Percentiles rank a stretch among this genome's conserved stretches.
These are phyloP conservation scores for Caligus rogercresseyi DNA, from an alignment of 1,140 invertebrate genomes.

Conservation along the genomic window DNA sequence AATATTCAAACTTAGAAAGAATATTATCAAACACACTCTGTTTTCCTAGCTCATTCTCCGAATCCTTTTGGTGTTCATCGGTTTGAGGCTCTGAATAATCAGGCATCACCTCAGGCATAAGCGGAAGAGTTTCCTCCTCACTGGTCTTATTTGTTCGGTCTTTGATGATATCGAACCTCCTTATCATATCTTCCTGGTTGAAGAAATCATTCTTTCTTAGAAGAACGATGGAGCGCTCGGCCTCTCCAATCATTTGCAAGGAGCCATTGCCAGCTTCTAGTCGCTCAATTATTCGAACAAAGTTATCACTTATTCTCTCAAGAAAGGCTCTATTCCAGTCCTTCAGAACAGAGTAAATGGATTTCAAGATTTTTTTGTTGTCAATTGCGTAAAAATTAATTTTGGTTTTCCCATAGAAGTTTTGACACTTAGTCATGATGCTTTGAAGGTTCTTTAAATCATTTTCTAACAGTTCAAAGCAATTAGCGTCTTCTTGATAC, in stretches of 20 bases:
- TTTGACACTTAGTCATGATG: not conserved
- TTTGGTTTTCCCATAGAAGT: not conserved
- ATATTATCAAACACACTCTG: not conserved
- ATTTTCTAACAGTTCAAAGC: not conserved
- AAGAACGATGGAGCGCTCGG: not conserved
- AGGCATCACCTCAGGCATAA: too few species aligned
- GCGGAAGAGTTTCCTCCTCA: too few species aligned
- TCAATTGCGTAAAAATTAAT: not conserved
- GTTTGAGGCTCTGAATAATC: too few species aligned
- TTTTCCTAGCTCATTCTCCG: not conserved
- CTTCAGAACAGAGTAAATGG: not conserved
- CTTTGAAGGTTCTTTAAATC: not conserved
- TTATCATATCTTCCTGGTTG: not conserved
- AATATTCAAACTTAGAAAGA: not conserved
- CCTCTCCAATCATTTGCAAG: not conserved
- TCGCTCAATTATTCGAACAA: not conserved
- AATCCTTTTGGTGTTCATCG: not conserved
- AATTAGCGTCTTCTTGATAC: not conserved
- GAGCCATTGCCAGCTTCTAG: not conserved
- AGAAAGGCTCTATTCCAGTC: not conserved
- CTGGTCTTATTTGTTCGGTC: too few species aligned
- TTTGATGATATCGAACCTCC: not conserved
- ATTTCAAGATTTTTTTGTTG: not conserved
- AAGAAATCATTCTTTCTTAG: slow-evolving; percentile 1
- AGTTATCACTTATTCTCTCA: not conserved